Evolutionary conservation across 2,888 invertebrate genomes (phyloP), one percentile per base, ranked within the genome.

Genomic region (Drosophila anceps): DNA sequence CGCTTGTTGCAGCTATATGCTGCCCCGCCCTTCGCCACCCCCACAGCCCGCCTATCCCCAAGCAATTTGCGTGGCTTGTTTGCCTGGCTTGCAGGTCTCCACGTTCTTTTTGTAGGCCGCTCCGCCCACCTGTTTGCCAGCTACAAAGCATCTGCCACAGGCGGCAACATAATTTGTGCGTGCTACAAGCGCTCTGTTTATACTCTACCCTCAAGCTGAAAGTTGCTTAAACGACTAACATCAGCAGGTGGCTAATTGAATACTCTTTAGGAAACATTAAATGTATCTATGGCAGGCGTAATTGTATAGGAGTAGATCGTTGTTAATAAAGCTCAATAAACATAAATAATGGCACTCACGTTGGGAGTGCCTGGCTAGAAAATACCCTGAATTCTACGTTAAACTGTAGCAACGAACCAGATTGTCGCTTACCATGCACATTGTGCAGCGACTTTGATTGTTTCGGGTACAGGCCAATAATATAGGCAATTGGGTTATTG

Each of bases 71-170:
- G 71, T 29, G 71, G 71, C 70, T 63, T 63, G 50, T 60, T 51
- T 68, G 50, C 31, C 39, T 46, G 20, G 59, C 53, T 48, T 65
- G 29, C 18, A 37, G 59, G 20, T 46, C 35, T 37, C n/a, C 50
- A 13, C 9, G 13, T 18, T 18, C 7, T 20, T 27, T 59, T 15
- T 48, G 29, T 46, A 50, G 58, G 46, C 46, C 18, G 24, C 13
- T 35, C 24, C 55, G 67, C 39, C 44, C 72, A 76, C 77, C 78
- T 76, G 73, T 72, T 76, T 51, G 72, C 6, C 31, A 33, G 55
- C 35, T 51, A 51, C 46, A 61, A 58, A 73, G 50, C 61, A 73
- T 43, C 54, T 69, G 69, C n/a, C 44, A 60, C 59, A 67, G 37
- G 44, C 37, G 50, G 20, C 55, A 15, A 27, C 50, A 50, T 50